These are phyloP conservation scores for Coptodon bakossiorum DNA, from an alignment of 2,113 vertebrate species.

Conservation along the genomic window DNA sequence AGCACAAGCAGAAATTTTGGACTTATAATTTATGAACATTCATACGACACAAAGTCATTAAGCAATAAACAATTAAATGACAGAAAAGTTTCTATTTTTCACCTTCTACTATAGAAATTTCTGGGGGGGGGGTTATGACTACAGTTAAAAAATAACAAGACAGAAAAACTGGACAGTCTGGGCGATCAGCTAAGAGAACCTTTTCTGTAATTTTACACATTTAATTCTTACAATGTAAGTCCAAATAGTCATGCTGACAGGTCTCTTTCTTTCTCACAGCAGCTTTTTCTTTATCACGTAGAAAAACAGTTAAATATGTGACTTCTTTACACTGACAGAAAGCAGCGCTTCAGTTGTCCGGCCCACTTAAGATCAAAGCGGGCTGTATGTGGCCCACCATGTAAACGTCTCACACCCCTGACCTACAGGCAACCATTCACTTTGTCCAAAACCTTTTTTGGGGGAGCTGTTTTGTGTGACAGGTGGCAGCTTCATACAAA, in stretches of 20 bases:
- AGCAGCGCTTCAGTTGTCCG: neutral
- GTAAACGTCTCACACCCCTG: neutral
- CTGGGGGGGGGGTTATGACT: neutral
- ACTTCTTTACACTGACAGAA: neutral
- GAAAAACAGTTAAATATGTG: neutral
- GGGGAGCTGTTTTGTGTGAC: neutral
- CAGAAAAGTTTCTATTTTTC: neutral
- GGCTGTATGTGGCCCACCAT: neutral
- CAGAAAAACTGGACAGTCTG: neutral
- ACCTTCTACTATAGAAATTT: neutral
- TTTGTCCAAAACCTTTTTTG: rapidly evolving
- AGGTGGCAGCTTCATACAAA: neutral
- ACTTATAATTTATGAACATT: neutral
- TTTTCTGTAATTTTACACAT: neutral
- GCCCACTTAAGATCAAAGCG: neutral
- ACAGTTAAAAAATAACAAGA: neutral
- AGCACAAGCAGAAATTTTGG: neutral
- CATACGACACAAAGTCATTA: neutral
- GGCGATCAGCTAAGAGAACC: neutral
- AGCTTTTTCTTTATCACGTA: neutral
- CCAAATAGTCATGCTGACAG: neutral
- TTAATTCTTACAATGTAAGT: neutral
- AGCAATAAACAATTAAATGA: neutral
- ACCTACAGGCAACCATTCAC: neutral
- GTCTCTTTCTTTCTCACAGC: neutral